Base-by-base conservation (phyloP, 2,888 invertebrate species). In the Acleris literana region DNA sequence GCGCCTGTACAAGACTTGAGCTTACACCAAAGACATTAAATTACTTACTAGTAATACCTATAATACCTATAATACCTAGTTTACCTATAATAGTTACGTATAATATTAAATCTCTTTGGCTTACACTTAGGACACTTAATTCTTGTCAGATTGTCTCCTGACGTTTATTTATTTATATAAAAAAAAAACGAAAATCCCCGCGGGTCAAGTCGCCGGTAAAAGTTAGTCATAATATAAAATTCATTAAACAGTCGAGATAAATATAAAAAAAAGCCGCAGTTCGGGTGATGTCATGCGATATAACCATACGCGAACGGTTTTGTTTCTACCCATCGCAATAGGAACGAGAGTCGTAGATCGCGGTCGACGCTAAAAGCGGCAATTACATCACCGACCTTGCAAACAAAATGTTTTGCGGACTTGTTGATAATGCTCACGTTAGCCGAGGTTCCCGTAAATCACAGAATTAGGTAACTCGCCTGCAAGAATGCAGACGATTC, bases 361-460 rank as follows among this genome's bases (percentile, higher is more conserved):
- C 63, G 63, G 72, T 44, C 72, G 69, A 71, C 76, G 87, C 87
- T 90, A 90, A 90, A 92, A 85, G 72, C 79, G 83, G 88, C 85
- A 86, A 90, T 92, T 92, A 92, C 92, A 88, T 92, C 92, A 92
- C 80, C 86, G 88, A 81, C 92, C 92, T 92, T 89, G 91, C 73
- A 61, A 59, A 74, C 79, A 72, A 74, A 82, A 76, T 81, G 80
- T 79, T 83, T 81, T 82, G 79, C 79, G 74, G 79, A 82, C 77
- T 79, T 76, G 80, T 78, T 77, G 61, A 66, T 66, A 57, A 62
- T 66, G 78, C 84, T 82, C 86, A 85, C 82, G 85, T 82, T 83
- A 83, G 81, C 85, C 80, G 82, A 83, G 82, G 85, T 85, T 86
- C 77, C 70, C 71, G 49, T 39, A 71, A 69, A 49, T 64, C 63